Base-by-base conservation (phyloP, 2,113 vertebrate species). In the Pterophyllum scalare region DNA sequence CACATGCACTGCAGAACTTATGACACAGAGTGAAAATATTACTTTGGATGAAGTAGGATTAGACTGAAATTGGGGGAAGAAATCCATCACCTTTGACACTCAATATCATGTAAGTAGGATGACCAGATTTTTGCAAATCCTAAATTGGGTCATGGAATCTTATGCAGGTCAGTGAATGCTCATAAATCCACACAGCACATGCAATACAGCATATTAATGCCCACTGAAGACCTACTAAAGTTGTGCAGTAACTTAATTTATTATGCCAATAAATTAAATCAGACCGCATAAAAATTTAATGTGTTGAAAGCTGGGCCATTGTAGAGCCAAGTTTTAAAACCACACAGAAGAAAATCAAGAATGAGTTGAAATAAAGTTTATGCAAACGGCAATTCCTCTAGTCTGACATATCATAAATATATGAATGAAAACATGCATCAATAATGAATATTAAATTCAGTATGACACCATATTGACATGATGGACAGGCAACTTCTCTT, bases 11-110 rank as follows among this genome's bases (percentile, higher is more conserved):
- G 49, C 52, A 58, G 26, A 91, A 59, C 57, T 8, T 82, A 17
- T 65, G 82, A 75, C 80, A 84, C 49, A 84, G 43, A 58, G 62
- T 33, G 22, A 81, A 90, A 76, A 91, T 85, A 89, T 91, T 87
- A 76, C 56, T 92, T 79, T 87, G 87, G 80, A 86, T 92, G 61
- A 84, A 88, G 75, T 56, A 20, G 86, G 90, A 93, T 92, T 90
- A 91, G 80, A 85, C 72, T 79, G 56, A 92, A 87, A 92, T 54
- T 87, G 59, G 81, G 58, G 57, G 61, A 89, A 88, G 85, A 90
- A 91, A 92, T 91, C 83, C 86, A 85, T 92, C 89, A 89, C 77
- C 62, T 85, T 78, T 84, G 88, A 89, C 84, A 89, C 74, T 84
- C 75, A 89, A 81, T 83, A 90, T 76, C 82, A 85, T 90, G 81